Base-by-base conservation (phyloP, 2,888 invertebrate species). In the Metalampra italica region DNA sequence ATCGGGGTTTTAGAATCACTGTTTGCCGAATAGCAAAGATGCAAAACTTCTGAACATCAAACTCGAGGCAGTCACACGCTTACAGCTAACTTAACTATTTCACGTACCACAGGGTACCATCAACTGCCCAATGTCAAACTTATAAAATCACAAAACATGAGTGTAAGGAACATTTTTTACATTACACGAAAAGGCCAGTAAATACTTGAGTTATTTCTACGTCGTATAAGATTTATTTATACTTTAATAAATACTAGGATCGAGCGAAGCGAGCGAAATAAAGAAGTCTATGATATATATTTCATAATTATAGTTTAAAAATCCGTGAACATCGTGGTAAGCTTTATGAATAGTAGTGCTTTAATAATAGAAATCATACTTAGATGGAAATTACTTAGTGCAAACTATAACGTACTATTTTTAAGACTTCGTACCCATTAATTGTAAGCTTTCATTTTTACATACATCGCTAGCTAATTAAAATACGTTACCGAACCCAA, bases 141-240 rank as follows among this genome's bases (percentile, higher is more conserved):
- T 60, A 22, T 36, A 62, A 63, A 70, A 68, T 64, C 68, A 67
- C 63, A 68, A 76, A 68, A 71, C 63, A 65, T 62, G 62, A 65
- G 61, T 67, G 70, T 66, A 75, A 79, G 78, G 70, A 82, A 81
- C 75, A 74, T 76, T 61, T 71, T 8, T 76, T 62, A 68, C 64
- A 69, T 67, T 75, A 80, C 75, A 81, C 68, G 74, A 59, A 70
- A 77, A 80, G 82, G 82, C 84, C 83, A 83, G 76, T 85, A 85
- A 81, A 85, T 82, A 86, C 71, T 75, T 72, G 74, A 82, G 73
- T 82, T 82, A 83, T 78, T 55, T 76, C 85, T 84, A 86, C 79
- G 82, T 82, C 85, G 80, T 75, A 75, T 73, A 74, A 77, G 62
- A 75, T 73, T 76, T 78, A 80, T 22, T 36, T 74, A 68, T 59